Evolutionary conservation across 2,797 vertebrate genomes (phyloP).

Genomic region (Sparidentex hasta): DNA sequence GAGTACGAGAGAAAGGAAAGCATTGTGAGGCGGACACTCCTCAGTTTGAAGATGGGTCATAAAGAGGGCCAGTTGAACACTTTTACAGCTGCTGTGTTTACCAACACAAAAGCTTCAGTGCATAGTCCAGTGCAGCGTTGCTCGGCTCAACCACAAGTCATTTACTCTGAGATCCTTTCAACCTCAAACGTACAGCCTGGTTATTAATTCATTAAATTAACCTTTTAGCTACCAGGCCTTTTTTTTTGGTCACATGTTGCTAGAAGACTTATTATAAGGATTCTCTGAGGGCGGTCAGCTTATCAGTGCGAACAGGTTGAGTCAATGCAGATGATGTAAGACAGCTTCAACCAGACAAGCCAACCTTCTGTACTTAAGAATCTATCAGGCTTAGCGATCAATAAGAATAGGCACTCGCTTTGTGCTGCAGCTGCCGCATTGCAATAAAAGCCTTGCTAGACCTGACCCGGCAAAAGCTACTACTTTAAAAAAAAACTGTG

Average conservation of each 20-base stretch:
- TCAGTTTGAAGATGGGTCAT: conserved; percentile 54
- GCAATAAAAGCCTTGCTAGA: conserved; percentile 70
- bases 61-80: conserved; percentile 63
- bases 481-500: conserved; percentile 52
- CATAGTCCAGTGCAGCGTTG: conserved; percentile 44
- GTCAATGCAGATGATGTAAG: conserved; percentile 74
- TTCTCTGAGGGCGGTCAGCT: conserved; percentile 31
- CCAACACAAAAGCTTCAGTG: conserved; percentile 63
- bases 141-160: conserved; percentile 45
- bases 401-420: conserved; percentile 71
- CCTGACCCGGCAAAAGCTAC: conserved; percentile 63
- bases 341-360: conserved; percentile 63
- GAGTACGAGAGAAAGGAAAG: conserved; percentile 36
- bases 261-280: conserved; percentile 11
- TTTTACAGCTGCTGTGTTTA: conserved; percentile 69
- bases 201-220: conserved; percentile 38
- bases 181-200: neutral
- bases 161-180: conserved; percentile 27
- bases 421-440: conserved; percentile 76
- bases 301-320: conserved; percentile 56
- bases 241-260: neutral
- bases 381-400: conserved; percentile 75
- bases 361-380: conserved; percentile 77
- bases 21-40: conserved; percentile 47
- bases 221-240: neutral